phyloP scores from a whole-genome alignment of 2,888 invertebrate species.

The Pantelozetes paolii region DNA sequence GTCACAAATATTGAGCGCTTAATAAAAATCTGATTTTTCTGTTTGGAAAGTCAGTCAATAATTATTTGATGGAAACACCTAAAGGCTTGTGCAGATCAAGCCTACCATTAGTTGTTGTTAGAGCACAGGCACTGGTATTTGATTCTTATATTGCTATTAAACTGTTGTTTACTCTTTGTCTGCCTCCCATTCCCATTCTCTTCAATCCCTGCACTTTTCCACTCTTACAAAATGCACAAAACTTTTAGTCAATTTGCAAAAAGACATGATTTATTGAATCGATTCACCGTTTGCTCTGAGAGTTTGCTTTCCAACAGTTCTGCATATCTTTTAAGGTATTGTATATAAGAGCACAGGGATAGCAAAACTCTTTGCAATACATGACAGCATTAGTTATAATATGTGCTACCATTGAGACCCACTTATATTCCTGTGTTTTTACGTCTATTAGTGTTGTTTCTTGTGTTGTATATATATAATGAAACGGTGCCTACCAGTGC shows the following conservation, averaged over 20 bases:
- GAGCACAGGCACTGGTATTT: background rate
- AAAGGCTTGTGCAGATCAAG: background rate
- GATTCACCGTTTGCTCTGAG: no score
- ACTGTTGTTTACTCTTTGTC: slow-evolving; percentile 8
- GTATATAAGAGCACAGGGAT: no score
- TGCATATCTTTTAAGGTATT: slow-evolving; percentile 7
- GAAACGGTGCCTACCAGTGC: no score
- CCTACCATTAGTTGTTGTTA: background rate
- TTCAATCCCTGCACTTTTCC: background rate
- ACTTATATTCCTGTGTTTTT: slow-evolving; percentile 4
- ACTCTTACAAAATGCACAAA: background rate
- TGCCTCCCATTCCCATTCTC: background rate
- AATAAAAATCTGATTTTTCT: slow-evolving; percentile 20
- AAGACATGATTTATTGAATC: slow-evolving; percentile 28
- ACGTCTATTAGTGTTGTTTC: slow-evolving; percentile 30
- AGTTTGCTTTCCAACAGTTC: background rate
- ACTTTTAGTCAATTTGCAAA: slow-evolving; percentile 22
- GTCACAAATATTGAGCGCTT: background rate
- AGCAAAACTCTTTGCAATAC: no score
- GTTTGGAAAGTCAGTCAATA: slow-evolving; percentile 30
- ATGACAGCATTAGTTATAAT: slow-evolving; percentile 2
- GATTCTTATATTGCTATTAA: background rate
- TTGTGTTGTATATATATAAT: no score
- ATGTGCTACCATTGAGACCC: slow-evolving; percentile 23
- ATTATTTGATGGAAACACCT: slow-evolving; percentile 13